Conservation (phyloP, 2,888 invertebrate genomes). For the Eupeodes luniger region DNA sequence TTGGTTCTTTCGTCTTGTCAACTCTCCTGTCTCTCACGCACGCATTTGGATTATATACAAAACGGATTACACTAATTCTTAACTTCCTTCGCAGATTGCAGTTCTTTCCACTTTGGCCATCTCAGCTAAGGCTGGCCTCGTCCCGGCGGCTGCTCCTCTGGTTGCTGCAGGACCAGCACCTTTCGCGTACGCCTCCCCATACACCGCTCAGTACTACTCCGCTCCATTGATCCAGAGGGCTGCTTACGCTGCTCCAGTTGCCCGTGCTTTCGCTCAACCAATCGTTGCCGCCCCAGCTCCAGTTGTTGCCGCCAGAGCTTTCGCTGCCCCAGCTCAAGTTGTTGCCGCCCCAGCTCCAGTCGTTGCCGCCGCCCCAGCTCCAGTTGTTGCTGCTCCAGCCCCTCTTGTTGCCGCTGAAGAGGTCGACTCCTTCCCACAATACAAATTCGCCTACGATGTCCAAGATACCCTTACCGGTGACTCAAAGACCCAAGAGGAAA, state of each 20-base stretch:
- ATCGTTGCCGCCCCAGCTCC: constrained; percentile 76
- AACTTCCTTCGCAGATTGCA: constrained; percentile 80
- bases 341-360: constrained; percentile 79
- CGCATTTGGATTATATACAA: constrained; percentile 48
- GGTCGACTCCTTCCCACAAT: constrained; percentile 84
- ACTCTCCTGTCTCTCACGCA: background rate
- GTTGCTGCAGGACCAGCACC: constrained; percentile 79
- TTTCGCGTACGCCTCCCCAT: constrained; percentile 78
- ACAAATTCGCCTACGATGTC: constrained; percentile 85
- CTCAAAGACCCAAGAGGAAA: constrained; percentile 85
- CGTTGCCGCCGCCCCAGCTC: constrained; percentile 77
- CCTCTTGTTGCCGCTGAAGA: constrained; percentile 81
- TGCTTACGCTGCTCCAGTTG: constrained; percentile 79
- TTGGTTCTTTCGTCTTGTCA: constrained; percentile 13
- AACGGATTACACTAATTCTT: constrained; percentile 66
- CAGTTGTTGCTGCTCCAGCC: constrained; percentile 78
- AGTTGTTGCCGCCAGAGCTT: constrained; percentile 76
- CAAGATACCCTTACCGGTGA: constrained; percentile 85
- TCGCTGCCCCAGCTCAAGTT: constrained; percentile 77
- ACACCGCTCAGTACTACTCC: constrained; percentile 69
- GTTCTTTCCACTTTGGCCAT: constrained; percentile 83
- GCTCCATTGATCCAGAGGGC: constrained; percentile 79
- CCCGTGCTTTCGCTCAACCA: constrained; percentile 59
- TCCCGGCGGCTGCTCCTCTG: constrained; percentile 79
- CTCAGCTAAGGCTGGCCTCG: constrained; percentile 81